phyloP scores from a whole-genome alignment of 64 coral and sea anemone species.

The Astreopora myriophthalma region DNA sequence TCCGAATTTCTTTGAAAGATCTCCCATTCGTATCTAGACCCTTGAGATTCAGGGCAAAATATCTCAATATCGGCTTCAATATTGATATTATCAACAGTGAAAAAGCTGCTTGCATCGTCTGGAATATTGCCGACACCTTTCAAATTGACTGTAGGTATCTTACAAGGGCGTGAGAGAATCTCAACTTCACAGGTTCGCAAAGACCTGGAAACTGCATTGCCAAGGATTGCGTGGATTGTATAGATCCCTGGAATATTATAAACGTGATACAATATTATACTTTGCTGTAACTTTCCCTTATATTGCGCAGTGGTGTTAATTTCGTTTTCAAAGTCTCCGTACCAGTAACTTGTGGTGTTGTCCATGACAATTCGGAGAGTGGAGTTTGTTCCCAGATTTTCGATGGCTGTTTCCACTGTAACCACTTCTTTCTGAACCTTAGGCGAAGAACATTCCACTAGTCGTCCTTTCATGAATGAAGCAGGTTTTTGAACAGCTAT shows the following conservation, averaged over 20 bases:
- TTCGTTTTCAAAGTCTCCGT: not conserved
- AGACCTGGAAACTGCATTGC: conserved; percentile 47
- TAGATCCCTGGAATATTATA: conserved; percentile 20
- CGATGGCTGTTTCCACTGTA: not conserved
- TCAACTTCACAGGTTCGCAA: conserved; percentile 39
- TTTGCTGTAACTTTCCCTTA: not conserved
- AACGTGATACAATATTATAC: not conserved
- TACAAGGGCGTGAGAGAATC: conserved; percentile 54
- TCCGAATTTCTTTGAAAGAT: not conserved
- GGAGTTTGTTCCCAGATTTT: conserved; percentile 56
- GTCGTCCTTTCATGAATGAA: not conserved
- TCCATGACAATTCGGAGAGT: conserved; percentile 32
- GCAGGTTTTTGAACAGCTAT: conserved; percentile 36
- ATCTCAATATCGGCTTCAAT: conserved; percentile 37
- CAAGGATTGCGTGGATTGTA: conserved; percentile 16
- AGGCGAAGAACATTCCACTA: not conserved
- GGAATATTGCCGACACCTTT: not conserved
- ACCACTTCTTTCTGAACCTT: conserved; percentile 11
- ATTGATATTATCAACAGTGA: not conserved
- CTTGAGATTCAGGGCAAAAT: conserved; percentile 69
- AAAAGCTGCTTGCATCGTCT: conserved; percentile 7
- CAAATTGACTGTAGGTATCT: conserved; percentile 32
- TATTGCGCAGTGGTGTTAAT: not conserved
- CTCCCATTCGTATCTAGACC: conserved; percentile 52
- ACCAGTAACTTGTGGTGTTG: conserved; percentile 29